These are phyloP conservation scores for Heliothis virescens DNA, from an alignment of 1,140 invertebrate species.

Conservation along the genomic window DNA sequence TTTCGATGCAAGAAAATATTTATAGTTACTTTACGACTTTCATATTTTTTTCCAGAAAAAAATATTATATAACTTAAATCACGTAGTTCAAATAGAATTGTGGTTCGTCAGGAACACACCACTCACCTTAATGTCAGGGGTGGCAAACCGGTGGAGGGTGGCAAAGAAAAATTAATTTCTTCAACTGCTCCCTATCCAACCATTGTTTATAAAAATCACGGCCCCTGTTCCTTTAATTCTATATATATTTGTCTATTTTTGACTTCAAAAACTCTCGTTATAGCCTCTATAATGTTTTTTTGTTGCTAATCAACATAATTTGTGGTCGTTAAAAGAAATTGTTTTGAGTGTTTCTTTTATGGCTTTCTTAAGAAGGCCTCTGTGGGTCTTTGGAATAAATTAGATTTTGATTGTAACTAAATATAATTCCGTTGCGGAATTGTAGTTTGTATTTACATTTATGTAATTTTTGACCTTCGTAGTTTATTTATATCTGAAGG, in stretches of 20 bases:
- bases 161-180: conserved; percentile 34
- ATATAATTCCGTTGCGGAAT: too few species aligned
- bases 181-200: conserved; percentile 24
- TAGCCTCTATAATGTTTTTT: conserved; percentile 39
- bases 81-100: neutral
- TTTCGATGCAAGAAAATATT: too few species aligned
- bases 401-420: neutral
- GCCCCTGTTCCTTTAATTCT: conserved; percentile 29
- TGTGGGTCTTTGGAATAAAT: conserved; percentile 9
- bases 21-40: too few species aligned
- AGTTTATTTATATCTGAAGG: too few species aligned
- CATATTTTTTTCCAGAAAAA: too few species aligned
- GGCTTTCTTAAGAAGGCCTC: neutral
- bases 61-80: too few species aligned
- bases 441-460: too few species aligned
- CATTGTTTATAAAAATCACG: conserved; percentile 42
- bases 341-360: neutral
- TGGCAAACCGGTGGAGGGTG: neutral
- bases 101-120: neutral
- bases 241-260: conserved; percentile 20
- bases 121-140: neutral
- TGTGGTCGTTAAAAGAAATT: conserved; percentile 23
- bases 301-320: conserved; percentile 38
- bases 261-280: conserved; percentile 2
- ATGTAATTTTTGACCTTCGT: too few species aligned